Evolutionary conservation across 2,797 vertebrate species (phyloP).

Genomic region (Buceros bicornis): DNA sequence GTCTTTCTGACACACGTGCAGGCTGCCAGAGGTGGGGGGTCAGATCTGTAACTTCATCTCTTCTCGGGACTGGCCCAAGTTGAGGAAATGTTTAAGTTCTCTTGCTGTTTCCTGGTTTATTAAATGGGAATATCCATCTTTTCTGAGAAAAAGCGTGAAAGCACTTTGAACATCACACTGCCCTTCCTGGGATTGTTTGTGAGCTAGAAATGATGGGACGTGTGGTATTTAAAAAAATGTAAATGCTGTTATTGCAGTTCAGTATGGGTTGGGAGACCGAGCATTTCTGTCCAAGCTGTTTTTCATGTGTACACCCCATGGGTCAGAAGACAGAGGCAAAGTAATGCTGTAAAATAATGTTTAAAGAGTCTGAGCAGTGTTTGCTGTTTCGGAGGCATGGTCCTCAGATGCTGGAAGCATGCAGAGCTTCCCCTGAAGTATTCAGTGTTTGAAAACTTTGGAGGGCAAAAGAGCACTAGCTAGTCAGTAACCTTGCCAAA

Average conservation of each 20-base stretch:
- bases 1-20: background rate
- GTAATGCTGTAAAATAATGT: background rate
- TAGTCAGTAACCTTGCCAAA: conserved; percentile 8
- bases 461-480: conserved; percentile 30
- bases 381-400: background rate
- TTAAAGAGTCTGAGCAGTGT: conserved; percentile 13
- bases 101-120: background rate
- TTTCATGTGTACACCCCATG: background rate
- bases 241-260: background rate
- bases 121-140: background rate
- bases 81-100: background rate
- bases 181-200: background rate
- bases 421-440: conserved; percentile 19
- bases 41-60: background rate
- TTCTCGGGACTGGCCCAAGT: background rate
- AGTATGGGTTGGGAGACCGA: background rate
- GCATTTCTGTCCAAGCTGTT: background rate
- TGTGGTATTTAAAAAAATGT: background rate
- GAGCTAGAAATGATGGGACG: background rate
- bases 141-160: background rate
- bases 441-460: conserved; percentile 38
- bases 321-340: background rate
- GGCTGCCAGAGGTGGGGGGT: background rate
- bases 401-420: conserved; percentile 27
- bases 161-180: fast-evolving